phyloP scores from a whole-genome alignment of 1,140 invertebrate species.

The Lutraria rhynchaena region DNA sequence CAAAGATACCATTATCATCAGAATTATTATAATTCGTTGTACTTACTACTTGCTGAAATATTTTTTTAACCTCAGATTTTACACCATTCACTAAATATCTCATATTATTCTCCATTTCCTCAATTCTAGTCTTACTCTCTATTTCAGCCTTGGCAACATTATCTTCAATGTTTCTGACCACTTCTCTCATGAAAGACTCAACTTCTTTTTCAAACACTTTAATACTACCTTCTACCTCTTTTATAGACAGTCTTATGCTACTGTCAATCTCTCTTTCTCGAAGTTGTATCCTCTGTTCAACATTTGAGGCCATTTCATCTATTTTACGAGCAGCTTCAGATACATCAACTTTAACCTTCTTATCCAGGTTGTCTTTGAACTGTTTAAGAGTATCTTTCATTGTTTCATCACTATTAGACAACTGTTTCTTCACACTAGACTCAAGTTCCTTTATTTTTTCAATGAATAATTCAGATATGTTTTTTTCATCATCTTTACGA shows the following conservation, averaged over 20 bases:
- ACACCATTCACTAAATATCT: background rate
- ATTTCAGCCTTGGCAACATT: constrained; percentile 9
- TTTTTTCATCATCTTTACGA: background rate
- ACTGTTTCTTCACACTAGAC: background rate
- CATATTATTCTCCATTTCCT: background rate
- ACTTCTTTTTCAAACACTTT: constrained; percentile 34
- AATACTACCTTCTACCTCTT: constrained; percentile 20
- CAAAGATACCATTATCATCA: no score
- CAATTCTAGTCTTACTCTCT: constrained; percentile 3
- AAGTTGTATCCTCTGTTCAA: background rate
- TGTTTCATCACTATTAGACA: background rate
- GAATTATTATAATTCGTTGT: no score
- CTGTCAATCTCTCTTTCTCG: constrained; percentile 20
- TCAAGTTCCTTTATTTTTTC: background rate
- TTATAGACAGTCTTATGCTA: constrained; percentile 4
- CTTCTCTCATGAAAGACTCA: constrained; percentile 11
- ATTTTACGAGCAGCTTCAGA: background rate
- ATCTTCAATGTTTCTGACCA: constrained; percentile 24
- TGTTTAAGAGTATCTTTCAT: background rate
- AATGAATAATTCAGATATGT: background rate
- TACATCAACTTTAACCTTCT: background rate
- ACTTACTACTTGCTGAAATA: no score
- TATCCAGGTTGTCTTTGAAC: background rate
- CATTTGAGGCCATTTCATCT: constrained; percentile 14
- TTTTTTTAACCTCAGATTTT: no score